phyloP scores from a whole-genome alignment of 2,888 invertebrate species.

The Nymphalis c-album region DNA sequence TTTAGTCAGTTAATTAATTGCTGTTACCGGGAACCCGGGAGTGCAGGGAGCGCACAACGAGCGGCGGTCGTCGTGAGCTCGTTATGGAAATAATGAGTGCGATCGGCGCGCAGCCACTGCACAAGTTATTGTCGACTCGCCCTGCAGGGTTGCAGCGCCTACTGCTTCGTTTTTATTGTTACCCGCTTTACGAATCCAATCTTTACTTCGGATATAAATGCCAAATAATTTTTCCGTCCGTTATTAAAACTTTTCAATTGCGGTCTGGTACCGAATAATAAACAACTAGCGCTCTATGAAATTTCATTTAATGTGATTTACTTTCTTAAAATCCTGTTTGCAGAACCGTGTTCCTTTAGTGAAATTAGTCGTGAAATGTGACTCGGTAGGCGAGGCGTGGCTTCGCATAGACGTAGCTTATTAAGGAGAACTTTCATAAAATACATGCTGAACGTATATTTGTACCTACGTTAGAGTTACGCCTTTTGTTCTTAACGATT shows the following conservation, averaged over 20 bases:
- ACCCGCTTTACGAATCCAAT: conserved; percentile 56
- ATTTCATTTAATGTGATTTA: conserved; percentile 27
- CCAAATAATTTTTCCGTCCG: conserved; percentile 20
- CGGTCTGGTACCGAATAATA: conserved; percentile 11
- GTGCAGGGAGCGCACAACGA: conserved; percentile 43
- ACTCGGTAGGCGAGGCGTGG: conserved; percentile 48
- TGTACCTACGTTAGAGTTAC: conserved; percentile 10
- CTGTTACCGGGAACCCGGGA: conserved; percentile 64
- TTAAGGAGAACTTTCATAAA: conserved; percentile 52
- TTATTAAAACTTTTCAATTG: conserved; percentile 24
- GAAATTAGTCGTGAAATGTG: conserved; percentile 53
- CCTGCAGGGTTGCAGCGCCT: conserved; percentile 45
- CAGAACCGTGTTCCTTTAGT: conserved; percentile 34
- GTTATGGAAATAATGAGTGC: conserved; percentile 77
- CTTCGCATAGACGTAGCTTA: conserved; percentile 59
- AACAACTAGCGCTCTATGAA: conserved; percentile 19
- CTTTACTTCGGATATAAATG: conserved; percentile 45
- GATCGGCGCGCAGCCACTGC: conserved; percentile 58
- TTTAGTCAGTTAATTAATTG: conserved; percentile 81
- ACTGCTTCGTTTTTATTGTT: conserved; percentile 56
- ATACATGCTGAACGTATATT: conserved; percentile 32
- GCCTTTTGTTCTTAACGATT: conserved; percentile 1
- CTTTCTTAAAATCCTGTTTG: conserved; percentile 32
- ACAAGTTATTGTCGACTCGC: conserved; percentile 57
- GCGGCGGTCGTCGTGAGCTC: conserved; percentile 65